A percentile compares a stretch with the other conserved stretches of the same genome.
phyloP scores from a whole-genome alignment of 1,140 invertebrate genomes.

The Luehdorfia chinensis region DNA sequence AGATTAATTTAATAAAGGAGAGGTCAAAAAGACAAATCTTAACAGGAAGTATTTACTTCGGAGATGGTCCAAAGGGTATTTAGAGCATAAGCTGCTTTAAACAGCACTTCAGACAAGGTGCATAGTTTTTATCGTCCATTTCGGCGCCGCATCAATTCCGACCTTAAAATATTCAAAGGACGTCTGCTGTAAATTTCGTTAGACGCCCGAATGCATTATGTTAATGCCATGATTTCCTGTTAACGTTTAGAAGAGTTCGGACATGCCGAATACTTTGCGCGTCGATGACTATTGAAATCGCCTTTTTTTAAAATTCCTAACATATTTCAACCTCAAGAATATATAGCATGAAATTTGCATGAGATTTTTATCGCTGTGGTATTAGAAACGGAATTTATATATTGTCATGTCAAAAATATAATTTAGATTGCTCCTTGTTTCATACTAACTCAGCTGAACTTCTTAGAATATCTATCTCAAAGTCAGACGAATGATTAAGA shows the following conservation, averaged over 20 bases:
- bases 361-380: constrained; percentile 37
- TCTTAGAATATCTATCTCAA: constrained; percentile 42
- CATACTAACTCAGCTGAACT: constrained; percentile 49
- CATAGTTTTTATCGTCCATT: constrained; percentile 28
- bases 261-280: constrained; percentile 45
- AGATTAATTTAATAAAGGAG: constrained; percentile 5
- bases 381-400: constrained; percentile 41
- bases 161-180: constrained; percentile 38
- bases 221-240: constrained; percentile 58
- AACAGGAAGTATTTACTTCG: constrained; percentile 29
- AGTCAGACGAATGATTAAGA: constrained; percentile 46
- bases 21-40: constrained; percentile 21
- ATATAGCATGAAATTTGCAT: constrained; percentile 46
- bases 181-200: constrained; percentile 48
- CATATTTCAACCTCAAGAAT: constrained; percentile 21
- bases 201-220: constrained; percentile 61
- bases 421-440: constrained; percentile 49
- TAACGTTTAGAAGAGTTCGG: constrained; percentile 34
- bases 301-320: constrained; percentile 29
- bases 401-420: constrained; percentile 56
- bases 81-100: constrained; percentile 22
- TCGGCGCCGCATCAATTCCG: constrained; percentile 32
- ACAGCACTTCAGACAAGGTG: constrained; percentile 22
- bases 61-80: constrained; percentile 29
- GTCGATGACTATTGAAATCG: constrained; percentile 48